phyloP scores from a whole-genome alignment of 2,797 vertebrate species.

The Tangara arthus region DNA sequence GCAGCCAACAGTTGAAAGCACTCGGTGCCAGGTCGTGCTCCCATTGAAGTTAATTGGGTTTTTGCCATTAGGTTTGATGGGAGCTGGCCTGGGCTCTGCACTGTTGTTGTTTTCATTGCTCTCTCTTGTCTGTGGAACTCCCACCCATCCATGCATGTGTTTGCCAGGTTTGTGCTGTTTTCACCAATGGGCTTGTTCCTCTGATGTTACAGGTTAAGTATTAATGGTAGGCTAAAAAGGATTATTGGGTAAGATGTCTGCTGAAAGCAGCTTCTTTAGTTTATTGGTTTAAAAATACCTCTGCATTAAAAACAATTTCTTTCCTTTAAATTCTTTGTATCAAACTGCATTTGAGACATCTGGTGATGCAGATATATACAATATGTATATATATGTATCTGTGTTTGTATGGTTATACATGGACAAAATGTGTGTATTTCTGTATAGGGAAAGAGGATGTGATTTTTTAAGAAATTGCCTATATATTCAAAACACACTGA shows the following conservation, averaged over 20 bases:
- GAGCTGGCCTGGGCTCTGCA: constrained; percentile 49
- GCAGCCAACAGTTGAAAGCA: constrained; percentile 71
- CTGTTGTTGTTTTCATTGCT: constrained; percentile 66
- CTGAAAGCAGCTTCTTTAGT: neutral
- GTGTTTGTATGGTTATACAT: neutral
- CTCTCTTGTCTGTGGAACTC: constrained; percentile 65
- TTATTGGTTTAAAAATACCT: neutral
- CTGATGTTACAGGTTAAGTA: constrained; percentile 71
- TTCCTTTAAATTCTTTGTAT: neutral
- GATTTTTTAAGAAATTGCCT: neutral
- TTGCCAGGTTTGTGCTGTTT: constrained; percentile 75
- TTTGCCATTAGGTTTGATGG: constrained; percentile 58
- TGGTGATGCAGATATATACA: neutral
- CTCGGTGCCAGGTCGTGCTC: constrained; percentile 70
- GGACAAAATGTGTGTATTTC: neutral
- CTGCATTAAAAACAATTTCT: neutral
- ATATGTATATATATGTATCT: neutral
- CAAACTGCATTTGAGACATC: neutral
- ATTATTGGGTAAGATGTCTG: constrained; percentile 71
- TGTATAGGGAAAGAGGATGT: neutral
- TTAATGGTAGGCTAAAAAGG: constrained; percentile 53
- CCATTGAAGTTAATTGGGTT: constrained; percentile 53
- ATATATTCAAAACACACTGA: neutral
- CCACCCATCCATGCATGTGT: constrained; percentile 78
- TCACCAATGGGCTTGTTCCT: constrained; percentile 66